Conservation (phyloP, 2,113 vertebrate genomes). For the Malurus alboscapulatus region DNA sequence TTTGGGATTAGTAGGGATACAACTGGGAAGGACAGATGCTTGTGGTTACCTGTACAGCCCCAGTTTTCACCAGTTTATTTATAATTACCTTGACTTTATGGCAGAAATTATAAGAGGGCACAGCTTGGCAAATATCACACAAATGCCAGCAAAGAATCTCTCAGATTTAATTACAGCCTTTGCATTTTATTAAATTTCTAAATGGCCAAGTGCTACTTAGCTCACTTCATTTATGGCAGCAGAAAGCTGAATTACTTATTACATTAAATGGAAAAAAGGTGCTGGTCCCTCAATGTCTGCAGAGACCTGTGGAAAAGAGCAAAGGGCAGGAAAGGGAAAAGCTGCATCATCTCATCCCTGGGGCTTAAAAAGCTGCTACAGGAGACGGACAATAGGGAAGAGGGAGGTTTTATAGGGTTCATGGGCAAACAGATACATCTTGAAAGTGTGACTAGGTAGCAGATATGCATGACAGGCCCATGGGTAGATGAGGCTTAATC, state of each 20-base stretch:
- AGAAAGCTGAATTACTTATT: not conserved
- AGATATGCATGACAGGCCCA: not conserved
- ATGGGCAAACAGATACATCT: not conserved
- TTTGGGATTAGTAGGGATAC: accelerated
- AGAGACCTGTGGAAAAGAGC: not conserved
- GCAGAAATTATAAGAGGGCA: not conserved
- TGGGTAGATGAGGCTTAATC: not conserved
- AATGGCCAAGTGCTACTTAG: not conserved
- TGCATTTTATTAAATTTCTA: not conserved
- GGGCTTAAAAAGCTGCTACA: not conserved
- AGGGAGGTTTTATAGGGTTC: not conserved
- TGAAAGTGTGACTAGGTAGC: not conserved
- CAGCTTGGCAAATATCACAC: not conserved
- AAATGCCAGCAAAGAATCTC: not conserved
- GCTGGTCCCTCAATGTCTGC: not conserved
- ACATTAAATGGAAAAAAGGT: not conserved
- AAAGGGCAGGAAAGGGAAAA: not conserved
- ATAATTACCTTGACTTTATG: not conserved
- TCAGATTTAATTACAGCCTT: not conserved
- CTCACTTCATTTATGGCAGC: not conserved
- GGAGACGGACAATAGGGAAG: not conserved
- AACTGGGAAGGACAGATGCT: not conserved
- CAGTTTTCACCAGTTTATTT: not conserved
- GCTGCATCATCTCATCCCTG: not conserved
- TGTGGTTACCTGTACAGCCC: not conserved